These are phyloP conservation scores for Hexactinellida sp. DNA, from an alignment of 37 sponge, comb jelly and placozoan species.

Conservation along the genomic window DNA sequence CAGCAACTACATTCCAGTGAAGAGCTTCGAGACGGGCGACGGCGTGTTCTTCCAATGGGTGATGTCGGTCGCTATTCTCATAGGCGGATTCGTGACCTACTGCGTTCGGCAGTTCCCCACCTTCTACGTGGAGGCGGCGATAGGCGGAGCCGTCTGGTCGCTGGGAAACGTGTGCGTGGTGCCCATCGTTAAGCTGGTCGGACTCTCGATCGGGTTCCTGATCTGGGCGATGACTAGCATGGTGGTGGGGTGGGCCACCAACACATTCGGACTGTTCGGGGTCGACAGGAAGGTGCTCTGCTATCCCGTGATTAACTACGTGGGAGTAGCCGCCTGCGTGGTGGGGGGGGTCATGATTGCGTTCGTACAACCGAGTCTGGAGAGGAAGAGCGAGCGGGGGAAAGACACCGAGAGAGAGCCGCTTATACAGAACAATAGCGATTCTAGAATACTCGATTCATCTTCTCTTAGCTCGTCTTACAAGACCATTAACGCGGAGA, in stretches of 20 bases:
- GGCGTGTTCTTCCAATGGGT: conserved; percentile 86
- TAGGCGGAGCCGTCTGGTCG: conserved; percentile 61
- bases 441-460: not conserved
- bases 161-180: conserved; percentile 59
- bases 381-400: not conserved
- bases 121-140: conserved; percentile 37
- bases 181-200: conserved; percentile 61
- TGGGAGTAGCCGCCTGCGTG: not conserved
- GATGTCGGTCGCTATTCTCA: conserved; percentile 68
- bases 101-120: conserved; percentile 33
- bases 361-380: not conserved
- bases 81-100: conserved; percentile 60
- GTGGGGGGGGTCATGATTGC: not conserved
- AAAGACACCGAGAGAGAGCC: not conserved
- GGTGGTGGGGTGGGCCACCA: conserved; percentile 54
- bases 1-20: conserved; percentile 70
- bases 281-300: not conserved
- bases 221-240: conserved; percentile 65
- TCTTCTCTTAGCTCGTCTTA: not conserved
- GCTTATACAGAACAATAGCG: not conserved
- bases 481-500: not conserved
- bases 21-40: conserved; percentile 81
- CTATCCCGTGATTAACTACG: not conserved
- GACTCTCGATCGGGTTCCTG: conserved; percentile 66
- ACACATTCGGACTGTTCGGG: conserved; percentile 25